phyloP scores from a whole-genome alignment of 2,113 vertebrate species.

The Dipodomys merriami region DNA sequence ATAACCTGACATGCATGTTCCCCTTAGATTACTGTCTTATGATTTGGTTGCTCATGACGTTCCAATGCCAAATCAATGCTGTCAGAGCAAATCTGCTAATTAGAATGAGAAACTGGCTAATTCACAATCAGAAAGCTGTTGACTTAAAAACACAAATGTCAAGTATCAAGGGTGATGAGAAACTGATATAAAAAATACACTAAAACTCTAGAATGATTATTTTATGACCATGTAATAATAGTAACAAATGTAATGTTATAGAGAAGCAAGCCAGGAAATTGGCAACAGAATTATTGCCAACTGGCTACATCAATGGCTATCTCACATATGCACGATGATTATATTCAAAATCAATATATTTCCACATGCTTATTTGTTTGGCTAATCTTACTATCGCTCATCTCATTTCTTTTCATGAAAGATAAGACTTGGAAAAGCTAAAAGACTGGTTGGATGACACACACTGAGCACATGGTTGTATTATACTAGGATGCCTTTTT shows the following conservation, averaged over 20 bases:
- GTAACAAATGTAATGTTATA: not conserved
- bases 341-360: not conserved
- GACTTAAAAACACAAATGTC: constrained; percentile 64
- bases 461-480: not conserved
- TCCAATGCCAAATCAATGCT: constrained; percentile 77
- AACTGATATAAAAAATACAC: constrained; percentile 31
- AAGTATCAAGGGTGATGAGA: constrained; percentile 49
- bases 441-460: not conserved
- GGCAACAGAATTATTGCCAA: not conserved
- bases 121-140: constrained; percentile 71
- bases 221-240: not conserved
- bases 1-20: constrained; percentile 70
- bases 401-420: not conserved
- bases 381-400: too few species aligned
- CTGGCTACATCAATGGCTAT: not conserved
- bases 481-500: not conserved
- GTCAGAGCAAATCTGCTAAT: constrained; percentile 80
- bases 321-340: not conserved
- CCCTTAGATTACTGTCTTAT: constrained; percentile 75
- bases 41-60: constrained; percentile 72
- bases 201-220: not conserved
- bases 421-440: not conserved
- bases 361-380: not conserved
- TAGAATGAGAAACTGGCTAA: constrained; percentile 76
- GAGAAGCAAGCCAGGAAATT: not conserved